Base-by-base conservation (phyloP, 2,113 vertebrate genomes). In the Phrynocephalus versicolor region DNA sequence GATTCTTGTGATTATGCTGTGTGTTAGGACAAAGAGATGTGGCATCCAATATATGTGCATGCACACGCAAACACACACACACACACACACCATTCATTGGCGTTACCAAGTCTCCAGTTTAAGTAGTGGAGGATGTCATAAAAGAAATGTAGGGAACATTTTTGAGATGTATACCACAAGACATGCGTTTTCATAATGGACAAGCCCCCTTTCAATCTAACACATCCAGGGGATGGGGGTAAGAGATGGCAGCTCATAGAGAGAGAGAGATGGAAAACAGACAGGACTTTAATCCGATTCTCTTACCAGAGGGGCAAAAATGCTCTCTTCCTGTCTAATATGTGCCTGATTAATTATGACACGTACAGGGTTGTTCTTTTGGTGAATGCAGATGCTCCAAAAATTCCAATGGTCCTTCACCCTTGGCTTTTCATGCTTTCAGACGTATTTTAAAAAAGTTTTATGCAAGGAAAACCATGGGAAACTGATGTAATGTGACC, bases 321-420 rank as follows among this genome's bases (percentile, higher is more conserved):
- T 2, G 0, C 16, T 77, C 9, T 27, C 86, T 10, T 41, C 89
- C 37, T 0, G 16, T 85, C 92, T 81, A 8, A 6, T n/a, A 0
- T 0, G 86, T 0, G 3, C 71, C 90, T 94, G 91, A 93, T 93
- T 76, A 74, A 45, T 86, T 73, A 35, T 89, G 94, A 93, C 93
- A 94, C 69, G 82, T 1, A 89, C 94, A 92, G 90, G 79, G 89
- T 90, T 93, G 93, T 92, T 94, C 91, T 90, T 94, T 95, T 91
- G 93, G 84, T 75, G 93, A 62, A 2, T 18, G 0, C 90, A 79
- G 87, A 67, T 0, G 62, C 87, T 87, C 89, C 27, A 30, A 64
- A 1, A 91, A 81, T 72, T 79, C 73, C 60, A 1, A 5, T 57
- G 0, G 9, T 67, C 81, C 86, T 78, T 92, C 87, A 51, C 82